Conservation (phyloP, 1,140 invertebrate species). For the Pseudomyrmex dendroicus region DNA sequence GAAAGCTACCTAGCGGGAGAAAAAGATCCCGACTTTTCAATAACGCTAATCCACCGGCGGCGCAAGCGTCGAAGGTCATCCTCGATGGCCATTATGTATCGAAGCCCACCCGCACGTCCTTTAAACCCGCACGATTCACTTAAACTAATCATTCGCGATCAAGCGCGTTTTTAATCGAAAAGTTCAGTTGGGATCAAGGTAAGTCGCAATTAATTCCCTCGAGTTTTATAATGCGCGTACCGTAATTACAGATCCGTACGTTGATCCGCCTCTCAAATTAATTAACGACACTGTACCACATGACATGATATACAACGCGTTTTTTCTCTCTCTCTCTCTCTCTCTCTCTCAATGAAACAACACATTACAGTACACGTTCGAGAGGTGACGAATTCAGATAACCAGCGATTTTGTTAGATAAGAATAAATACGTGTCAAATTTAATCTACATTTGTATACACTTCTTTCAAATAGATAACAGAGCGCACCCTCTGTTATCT, state of each 20-base stretch:
- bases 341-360: too few relatives aligned
- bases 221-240: too few relatives aligned
- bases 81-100: background rate
- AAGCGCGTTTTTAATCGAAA: background rate
- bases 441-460: background rate
- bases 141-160: slow-evolving; percentile 26
- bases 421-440: too few relatives aligned
- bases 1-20: background rate
- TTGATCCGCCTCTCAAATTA: too few relatives aligned
- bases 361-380: too few relatives aligned
- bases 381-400: background rate
- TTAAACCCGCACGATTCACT: slow-evolving; percentile 9
- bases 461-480: slow-evolving; percentile 19
- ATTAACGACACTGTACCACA: too few relatives aligned
- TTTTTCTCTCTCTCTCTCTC: too few relatives aligned
- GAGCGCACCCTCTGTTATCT: background rate
- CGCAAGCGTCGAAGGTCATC: background rate
- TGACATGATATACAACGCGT: too few relatives aligned
- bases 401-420: too few relatives aligned
- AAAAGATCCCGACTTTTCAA: slow-evolving; percentile 24
- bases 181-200: slow-evolving; percentile 9
- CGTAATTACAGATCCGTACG: too few relatives aligned
- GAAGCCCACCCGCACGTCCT: background rate
- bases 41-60: slow-evolving; percentile 6
- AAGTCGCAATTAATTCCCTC: too few relatives aligned